Base-by-base conservation (phyloP, 2,797 vertebrate species). In the Naso thynnoides region DNA sequence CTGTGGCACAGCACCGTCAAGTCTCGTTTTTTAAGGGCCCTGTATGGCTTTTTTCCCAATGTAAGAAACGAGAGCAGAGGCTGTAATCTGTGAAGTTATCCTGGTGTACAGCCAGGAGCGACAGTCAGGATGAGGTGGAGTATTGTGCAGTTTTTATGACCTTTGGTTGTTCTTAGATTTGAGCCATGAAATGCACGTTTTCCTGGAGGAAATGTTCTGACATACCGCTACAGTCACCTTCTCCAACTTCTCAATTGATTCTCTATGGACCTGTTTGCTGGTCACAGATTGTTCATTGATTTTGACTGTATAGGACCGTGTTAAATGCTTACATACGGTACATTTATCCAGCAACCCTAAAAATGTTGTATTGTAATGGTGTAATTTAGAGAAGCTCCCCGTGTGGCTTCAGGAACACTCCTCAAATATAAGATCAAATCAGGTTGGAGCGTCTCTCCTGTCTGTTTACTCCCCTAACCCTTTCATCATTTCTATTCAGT, bases 161-260 rank as follows among this genome's bases (percentile, higher is more conserved):
- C 47, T 70, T 70, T 80, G 0, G 1, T 23, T 29, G 56, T 73
- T 67, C 27, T 77, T 64, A 38, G 42, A 70, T 64, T 71, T 68
- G 47, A 76, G 54, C 65, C 50, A 59, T 76, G 48, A 83, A 77
- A 45, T 58, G 11, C 33, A 24, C 0, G 5, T 70, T 69, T 76
- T 76, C 60, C 50, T 33, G 0, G 21, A 62, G 55, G 81, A 67
- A 75, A 71, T 58, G 57, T 84, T 77, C 60, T 44, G 47, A 62
- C 5, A 3, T 61, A 55, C 29, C n/a, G 52, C 82, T 76, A 41
- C 75, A 71, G 16, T 66, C 62, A 42, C 73, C 72, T 78, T 50
- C 76, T 81, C 79, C 79, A 83, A 60, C 66, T 75, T 53, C 64
- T 27, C 60, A 87, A 81, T 68, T 70, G 84, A 86, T 84, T 85